Conservation (phyloP, 2,113 vertebrate genomes). For the Gracilinanus agilis region DNA sequence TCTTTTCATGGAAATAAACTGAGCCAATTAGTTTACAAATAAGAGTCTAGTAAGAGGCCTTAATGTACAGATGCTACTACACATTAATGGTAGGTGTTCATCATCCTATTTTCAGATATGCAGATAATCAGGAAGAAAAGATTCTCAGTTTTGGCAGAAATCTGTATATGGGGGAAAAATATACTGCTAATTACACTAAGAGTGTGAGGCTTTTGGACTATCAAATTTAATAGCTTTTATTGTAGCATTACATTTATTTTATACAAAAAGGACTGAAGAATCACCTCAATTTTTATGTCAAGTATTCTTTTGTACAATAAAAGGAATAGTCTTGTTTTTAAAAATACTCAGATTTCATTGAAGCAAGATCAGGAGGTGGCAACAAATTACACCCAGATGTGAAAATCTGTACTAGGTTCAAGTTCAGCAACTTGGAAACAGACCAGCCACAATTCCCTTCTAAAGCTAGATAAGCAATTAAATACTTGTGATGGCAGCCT, state of each 20-base stretch:
- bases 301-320: constrained; percentile 46
- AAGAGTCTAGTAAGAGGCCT: constrained; percentile 30
- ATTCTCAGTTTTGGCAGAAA: constrained; percentile 33
- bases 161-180: constrained; percentile 20
- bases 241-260: constrained; percentile 26
- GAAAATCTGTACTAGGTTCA: constrained; percentile 48
- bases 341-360: constrained; percentile 49
- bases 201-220: constrained; percentile 38
- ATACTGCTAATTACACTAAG: constrained; percentile 9
- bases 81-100: background rate
- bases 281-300: constrained; percentile 19
- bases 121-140: constrained; percentile 3
- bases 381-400: constrained; percentile 64
- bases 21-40: constrained; percentile 12
- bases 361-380: constrained; percentile 51
- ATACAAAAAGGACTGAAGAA: constrained; percentile 42
- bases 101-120: constrained; percentile 35
- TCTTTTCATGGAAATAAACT: constrained; percentile 56
- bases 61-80: constrained; percentile 10
- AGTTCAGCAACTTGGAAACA: constrained; percentile 39
- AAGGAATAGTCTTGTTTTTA: constrained; percentile 42
- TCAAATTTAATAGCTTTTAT: constrained; percentile 37
- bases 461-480: constrained; percentile 60
- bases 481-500: constrained; percentile 63
- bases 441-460: constrained; percentile 58